These are phyloP conservation scores for Falco columbarius DNA, from an alignment of 2,797 vertebrate genomes.

Conservation along the genomic window DNA sequence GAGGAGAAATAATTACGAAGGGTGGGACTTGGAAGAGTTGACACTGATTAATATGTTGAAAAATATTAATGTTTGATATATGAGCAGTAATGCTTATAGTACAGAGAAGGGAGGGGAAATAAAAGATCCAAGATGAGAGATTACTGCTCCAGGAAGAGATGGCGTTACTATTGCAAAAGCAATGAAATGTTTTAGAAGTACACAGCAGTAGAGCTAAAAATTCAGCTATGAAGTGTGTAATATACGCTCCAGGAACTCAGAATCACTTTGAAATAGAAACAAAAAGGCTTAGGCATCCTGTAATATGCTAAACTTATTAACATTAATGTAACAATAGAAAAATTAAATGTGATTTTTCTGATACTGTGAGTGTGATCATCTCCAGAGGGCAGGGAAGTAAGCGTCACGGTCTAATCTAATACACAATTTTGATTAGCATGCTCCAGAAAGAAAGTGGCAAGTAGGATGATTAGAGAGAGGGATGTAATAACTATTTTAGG, in stretches of 20 bases:
- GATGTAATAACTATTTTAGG: neutral
- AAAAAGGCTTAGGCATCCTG: neutral
- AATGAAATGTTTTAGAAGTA: accelerated
- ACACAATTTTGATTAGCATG: neutral
- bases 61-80: neutral
- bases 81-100: accelerated
- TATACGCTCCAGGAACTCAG: neutral
- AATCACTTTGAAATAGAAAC: neutral
- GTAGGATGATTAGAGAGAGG: neutral
- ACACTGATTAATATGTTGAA: neutral
- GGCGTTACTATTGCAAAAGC: neutral
- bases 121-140: neutral
- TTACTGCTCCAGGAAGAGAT: neutral
- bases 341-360: neutral
- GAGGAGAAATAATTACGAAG: neutral
- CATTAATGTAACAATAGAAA: neutral
- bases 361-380: accelerated
- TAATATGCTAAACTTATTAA: neutral
- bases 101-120: neutral
- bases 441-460: too few relatives aligned
- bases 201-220: neutral
- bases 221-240: neutral
- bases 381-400: neutral
- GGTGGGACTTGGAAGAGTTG: neutral
- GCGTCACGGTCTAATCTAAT: neutral